Evolutionary conservation across 2,113 vertebrate genomes (phyloP), one percentile per base, ranked within the genome.

Genomic region (Toxotes jaculatrix): DNA sequence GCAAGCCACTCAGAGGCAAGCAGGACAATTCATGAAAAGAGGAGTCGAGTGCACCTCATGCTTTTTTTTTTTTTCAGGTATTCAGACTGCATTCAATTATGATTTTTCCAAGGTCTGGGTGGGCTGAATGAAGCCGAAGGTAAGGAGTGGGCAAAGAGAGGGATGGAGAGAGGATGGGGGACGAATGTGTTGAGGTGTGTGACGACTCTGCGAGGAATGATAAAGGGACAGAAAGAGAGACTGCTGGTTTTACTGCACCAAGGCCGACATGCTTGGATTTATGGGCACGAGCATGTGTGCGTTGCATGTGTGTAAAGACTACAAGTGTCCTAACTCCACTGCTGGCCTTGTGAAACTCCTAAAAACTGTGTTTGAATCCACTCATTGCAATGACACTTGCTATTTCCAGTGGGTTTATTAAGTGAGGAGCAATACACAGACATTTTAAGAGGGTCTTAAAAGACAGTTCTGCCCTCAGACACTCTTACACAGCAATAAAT

Each of bases 261-360:
- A 95, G 94, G 93, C 90, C 89, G 72, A 87, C 75, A 53, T 62
- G 76, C 75, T 81, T 76, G 82, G 88, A 94, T 95, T 94, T 94
- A 94, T 87, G 81, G 51, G 61, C 19, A 1, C 16, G 31, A 36
- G 70, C 6, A 27, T 36, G 38, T 63, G 71, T n/a, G 72, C 23
- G 1, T 11, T 36, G 49, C 31, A 17, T 65, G 47, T 72, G 76
- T 70, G 36, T 43, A 36, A 77, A 76, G 36, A 74, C 81, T 49
- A 38, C 63, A 70, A 81, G 77, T 38, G 78, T 80, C 75, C 79
- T 8, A 69, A 74, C 79, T 80, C 60, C 60, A 45, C 57, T 21
- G 77, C 61, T 57, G 86, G 88, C 92, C 92, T 91, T 90, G 89
- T 88, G 70, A 82, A 91, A 92, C 89, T 89, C 91, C 86, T 86